phyloP scores from a whole-genome alignment of 1,140 invertebrate species.

The Papilio polyxenes region DNA sequence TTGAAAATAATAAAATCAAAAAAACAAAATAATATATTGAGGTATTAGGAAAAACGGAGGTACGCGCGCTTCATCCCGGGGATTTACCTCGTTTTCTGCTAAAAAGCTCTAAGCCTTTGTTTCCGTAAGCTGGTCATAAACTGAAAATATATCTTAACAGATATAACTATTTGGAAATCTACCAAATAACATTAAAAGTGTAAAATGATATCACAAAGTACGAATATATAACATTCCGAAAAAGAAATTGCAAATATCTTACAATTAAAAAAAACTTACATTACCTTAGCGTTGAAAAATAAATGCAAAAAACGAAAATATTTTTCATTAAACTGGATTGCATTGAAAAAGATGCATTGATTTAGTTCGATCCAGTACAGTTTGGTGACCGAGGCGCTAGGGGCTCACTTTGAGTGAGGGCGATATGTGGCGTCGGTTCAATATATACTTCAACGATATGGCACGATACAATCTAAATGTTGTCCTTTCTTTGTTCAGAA shows the following conservation, averaged over 20 bases:
- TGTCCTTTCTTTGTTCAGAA: conserved; percentile 55
- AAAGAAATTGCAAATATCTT: conserved; percentile 63
- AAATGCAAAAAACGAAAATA: conserved; percentile 56
- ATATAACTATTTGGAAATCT: conserved; percentile 69
- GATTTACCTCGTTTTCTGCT: conserved; percentile 48
- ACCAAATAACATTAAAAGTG: conserved; percentile 71
- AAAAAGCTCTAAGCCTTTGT: conserved; percentile 31
- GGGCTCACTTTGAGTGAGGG: conserved; percentile 58
- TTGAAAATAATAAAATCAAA: conserved; percentile 73
- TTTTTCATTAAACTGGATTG: conserved; percentile 43
- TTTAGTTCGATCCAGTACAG: conserved; percentile 19
- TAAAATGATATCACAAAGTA: conserved; percentile 77
- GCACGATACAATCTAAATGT: conserved; percentile 59
- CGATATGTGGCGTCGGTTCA: conserved; percentile 56
- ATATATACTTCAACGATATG: conserved; percentile 57
- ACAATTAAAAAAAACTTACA: conserved; percentile 50
- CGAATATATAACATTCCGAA: conserved; percentile 76
- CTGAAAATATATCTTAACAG: conserved; percentile 63
- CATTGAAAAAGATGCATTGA: conserved; percentile 49
- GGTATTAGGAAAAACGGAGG: conserved; percentile 75
- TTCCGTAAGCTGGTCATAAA: conserved; percentile 42
- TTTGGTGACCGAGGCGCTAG: conserved; percentile 39
- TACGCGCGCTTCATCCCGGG: conserved; percentile 59
- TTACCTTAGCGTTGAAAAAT: conserved; percentile 56
- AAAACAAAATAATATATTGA: conserved; percentile 77